Evolutionary conservation across 1,140 invertebrate genomes (phyloP), one percentile per base, ranked within the genome.

Genomic region (Bombus waltoni): DNA sequence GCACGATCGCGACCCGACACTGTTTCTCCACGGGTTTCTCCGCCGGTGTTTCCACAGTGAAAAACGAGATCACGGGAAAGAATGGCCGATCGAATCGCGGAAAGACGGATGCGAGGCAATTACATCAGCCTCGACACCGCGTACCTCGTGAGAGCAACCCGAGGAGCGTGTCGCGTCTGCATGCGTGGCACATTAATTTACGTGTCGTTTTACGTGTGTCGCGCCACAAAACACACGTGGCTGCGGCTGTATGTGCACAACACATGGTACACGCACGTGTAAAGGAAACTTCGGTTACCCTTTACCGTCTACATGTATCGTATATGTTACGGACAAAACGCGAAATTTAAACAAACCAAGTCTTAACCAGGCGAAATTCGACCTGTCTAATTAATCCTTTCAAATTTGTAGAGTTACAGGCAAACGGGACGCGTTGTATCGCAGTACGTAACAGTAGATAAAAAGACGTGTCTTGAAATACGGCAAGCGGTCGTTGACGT

Each of bases 181-280:
- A 35, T 15, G 72, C 44, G 65, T 79, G 44, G 59, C 47, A 44
- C 47, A 75, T 86, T 74, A 80, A 81, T 72, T 62, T 25, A 53
- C 74, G 86, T 81, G 73, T 90, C 82, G 57, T 80, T 75, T 85
- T 89, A 73, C 71, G n/a, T 28, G 40, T 6, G 71, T 76, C 53
- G 11, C 25, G 35, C 32, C 47, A 25, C 22, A 2, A 38, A 75
- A 57, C 73, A 38, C 47, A 10, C 35, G 73, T 76, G 35, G 59
- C 62, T 42, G 32, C 53, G n/a, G 18, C 8, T 47, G 11, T 68
- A 44, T 42, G 32, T 32, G 25, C 11, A 47, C 38, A 25, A 44
- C 42, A 10, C 40, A 5, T 42, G 9, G 25, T n/a, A 57, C 53
- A 25, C 18, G n/a, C 35, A 38, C 35, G 66, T 4, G 10, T 38